Evolutionary conservation across 2,113 vertebrate genomes (phyloP).

Genomic region (Picathartes gymnocephalus): DNA sequence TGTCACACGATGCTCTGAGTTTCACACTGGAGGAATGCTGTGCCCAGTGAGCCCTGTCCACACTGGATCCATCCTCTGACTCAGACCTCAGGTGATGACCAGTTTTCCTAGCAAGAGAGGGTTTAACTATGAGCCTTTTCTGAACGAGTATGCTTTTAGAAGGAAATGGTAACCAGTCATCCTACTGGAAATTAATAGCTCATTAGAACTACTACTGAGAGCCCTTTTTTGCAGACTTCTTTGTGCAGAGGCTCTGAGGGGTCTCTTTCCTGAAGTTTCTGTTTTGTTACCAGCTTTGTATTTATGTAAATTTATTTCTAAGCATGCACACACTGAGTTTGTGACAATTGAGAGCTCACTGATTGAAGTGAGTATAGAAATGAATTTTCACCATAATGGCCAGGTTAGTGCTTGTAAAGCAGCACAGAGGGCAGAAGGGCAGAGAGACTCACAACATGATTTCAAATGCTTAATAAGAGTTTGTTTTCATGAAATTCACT

Average conservation of each 20-base stretch:
- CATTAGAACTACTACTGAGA: neutral
- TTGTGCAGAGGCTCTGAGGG: neutral
- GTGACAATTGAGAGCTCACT: neutral
- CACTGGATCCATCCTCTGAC: neutral
- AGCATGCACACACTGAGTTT: neutral
- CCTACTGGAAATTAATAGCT: neutral
- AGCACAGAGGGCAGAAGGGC: neutral
- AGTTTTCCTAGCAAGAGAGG: neutral
- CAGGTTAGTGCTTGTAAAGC: neutral
- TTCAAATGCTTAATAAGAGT: neutral
- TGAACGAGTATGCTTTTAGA: neutral
- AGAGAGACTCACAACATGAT: neutral
- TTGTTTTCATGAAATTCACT: neutral
- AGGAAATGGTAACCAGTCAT: neutral
- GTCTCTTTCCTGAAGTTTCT: neutral
- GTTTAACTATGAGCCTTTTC: neutral
- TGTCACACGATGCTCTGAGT: accelerated
- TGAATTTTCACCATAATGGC: neutral
- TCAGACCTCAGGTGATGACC: neutral
- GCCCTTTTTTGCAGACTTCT: neutral
- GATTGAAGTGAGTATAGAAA: neutral
- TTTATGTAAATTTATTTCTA: neutral
- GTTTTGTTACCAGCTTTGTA: neutral
- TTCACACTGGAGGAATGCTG: neutral
- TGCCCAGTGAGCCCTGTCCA: neutral